Conservation (phyloP, 2,113 vertebrate species). For the Orycteropus afer region DNA sequence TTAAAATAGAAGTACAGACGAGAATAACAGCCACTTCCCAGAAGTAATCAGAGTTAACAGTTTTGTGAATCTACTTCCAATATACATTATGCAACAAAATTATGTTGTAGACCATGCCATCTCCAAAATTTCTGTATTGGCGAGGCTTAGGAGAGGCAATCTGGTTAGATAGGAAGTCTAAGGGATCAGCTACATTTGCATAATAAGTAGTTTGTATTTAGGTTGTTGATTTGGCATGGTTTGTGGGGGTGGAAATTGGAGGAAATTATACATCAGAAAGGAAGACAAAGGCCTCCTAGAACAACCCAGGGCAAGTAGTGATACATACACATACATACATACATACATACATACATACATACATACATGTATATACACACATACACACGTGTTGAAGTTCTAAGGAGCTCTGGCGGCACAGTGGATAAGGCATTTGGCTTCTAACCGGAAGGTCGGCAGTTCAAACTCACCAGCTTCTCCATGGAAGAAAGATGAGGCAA, state of each 20-base stretch:
- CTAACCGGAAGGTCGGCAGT: no score
- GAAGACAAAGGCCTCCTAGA: background rate
- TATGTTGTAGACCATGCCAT: background rate
- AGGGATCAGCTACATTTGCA: background rate
- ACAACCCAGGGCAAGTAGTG: background rate
- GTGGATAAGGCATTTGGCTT: no score
- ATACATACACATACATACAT: no score
- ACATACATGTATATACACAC: no score
- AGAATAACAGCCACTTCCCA: background rate
- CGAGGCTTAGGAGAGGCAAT: background rate
- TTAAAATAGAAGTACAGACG: conserved; percentile 54
- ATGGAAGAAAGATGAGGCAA: no score
- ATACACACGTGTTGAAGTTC: no score
- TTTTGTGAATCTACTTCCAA: conserved; percentile 1
- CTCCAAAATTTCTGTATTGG: background rate
- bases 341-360: no score
- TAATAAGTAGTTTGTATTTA: background rate
- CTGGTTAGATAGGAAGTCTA: background rate
- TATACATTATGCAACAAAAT: background rate
- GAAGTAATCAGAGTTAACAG: conserved; percentile 12
- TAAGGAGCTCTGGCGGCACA: no score
- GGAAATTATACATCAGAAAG: background rate
- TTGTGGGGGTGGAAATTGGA: background rate
- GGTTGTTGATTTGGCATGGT: background rate
- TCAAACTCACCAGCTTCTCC: no score